phyloP scores from a whole-genome alignment of 2,888 invertebrate genomes.

The Drosophila falleni region DNA sequence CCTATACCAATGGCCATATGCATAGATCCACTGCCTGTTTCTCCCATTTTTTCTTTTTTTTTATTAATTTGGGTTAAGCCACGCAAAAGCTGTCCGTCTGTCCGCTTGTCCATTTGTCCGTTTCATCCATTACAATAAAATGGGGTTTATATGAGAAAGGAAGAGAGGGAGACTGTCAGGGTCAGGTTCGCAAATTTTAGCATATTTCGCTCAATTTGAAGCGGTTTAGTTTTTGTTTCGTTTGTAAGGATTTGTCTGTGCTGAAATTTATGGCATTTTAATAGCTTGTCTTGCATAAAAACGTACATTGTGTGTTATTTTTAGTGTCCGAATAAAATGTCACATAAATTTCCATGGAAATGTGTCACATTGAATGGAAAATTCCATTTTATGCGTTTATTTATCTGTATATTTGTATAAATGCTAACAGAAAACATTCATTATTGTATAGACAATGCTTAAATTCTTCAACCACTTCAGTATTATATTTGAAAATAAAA shows the following conservation, averaged over 20 bases:
- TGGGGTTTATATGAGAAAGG: conserved; percentile 4
- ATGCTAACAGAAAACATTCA: background rate
- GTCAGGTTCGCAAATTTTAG: conserved; percentile 51
- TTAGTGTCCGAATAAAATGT: conserved; percentile 37
- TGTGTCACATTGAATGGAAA: conserved; percentile 32
- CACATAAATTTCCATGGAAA: conserved; percentile 41
- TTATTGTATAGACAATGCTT: conserved; percentile 8
- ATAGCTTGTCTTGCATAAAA: conserved; percentile 66
- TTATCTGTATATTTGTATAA: conserved; percentile 1
- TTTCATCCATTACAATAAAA: conserved; percentile 49
- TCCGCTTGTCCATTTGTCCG: background rate
- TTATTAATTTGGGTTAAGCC: conserved; percentile 81
- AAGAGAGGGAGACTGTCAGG: conserved; percentile 9
- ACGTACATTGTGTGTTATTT: conserved; percentile 52
- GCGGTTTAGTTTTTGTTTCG: conserved; percentile 65
- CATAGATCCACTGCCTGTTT: conserved; percentile 62
- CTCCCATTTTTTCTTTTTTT: conserved; percentile 38
- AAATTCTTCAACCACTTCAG: background rate
- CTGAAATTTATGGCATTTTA: conserved; percentile 76
- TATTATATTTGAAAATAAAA: background rate
- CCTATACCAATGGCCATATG: conserved; percentile 68
- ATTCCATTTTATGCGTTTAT: conserved; percentile 34
- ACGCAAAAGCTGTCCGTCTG: conserved; percentile 43
- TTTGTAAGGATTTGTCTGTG: conserved; percentile 63
- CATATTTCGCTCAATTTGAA: conserved; percentile 76